Evolutionary conservation across 2,113 vertebrate genomes (phyloP), one percentile per base, ranked within the genome.

Genomic region (Bubalus kerabau): DNA sequence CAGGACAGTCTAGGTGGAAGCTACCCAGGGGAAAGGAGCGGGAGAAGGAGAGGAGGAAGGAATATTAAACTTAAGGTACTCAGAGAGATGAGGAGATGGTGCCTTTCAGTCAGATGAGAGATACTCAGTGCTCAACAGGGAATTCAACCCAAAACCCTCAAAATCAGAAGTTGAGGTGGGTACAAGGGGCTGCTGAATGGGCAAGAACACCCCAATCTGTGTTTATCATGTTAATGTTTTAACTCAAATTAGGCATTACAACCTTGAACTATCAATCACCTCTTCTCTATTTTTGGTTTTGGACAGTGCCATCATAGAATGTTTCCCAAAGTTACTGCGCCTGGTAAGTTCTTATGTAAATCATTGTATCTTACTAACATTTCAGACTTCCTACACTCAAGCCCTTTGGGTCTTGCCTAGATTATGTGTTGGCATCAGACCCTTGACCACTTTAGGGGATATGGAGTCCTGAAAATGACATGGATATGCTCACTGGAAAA

Each of bases 291-390:
- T 94, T 98, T 95, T 64, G 43, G 6, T 78, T 97, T 98, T 97
- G 94, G 59, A 98, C 98, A 99, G 99, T 96, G 98, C 99, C 88
- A 94, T 99, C 97, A 98, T 97, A 43, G 96, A 99, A 87, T 98
- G 98, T 83, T 99, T 99, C 96, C 99, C 99, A 9, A 99, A 99
- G 92, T 98, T 99, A 52, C 97, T 99, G 40, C 98, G 99, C 96
- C 98, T 99, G 98, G 99, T 99, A 97, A 99, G 99, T 97, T 32
- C 21, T 9, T 19, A 30, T 10, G 6, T 40, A 80, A 16, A 62
- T 50, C 52, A 43, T 15, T 3, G 3, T 85, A 16, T 21, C 46
- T 87, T 78, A n/a, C 10, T 36, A 40, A 74, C 13, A 21, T 48
- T 30, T 17, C 8, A 48, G 19, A 23, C 17, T 30, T 87, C 10